Evolutionary conservation across 2,797 vertebrate species (phyloP).

Genomic region (Onychomys leucogaster): DNA sequence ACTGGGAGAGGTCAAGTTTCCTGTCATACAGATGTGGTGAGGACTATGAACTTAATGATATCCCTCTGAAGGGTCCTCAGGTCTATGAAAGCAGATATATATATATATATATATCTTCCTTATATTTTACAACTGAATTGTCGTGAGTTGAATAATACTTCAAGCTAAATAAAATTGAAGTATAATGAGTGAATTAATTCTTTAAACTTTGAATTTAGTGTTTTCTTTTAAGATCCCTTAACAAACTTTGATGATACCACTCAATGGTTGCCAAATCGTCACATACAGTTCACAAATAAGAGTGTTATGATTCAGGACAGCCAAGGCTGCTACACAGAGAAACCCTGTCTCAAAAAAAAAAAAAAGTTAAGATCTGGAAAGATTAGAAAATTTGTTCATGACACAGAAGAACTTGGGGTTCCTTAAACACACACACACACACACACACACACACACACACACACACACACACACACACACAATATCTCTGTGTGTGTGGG

Average conservation of each 20-base stretch:
- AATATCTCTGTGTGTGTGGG: not conserved
- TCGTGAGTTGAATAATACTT: constrained; percentile 46
- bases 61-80: constrained; percentile 57
- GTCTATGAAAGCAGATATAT: constrained; percentile 46
- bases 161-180: constrained; percentile 22
- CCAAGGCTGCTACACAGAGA: no score
- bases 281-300: not conserved
- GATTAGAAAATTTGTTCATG: not conserved
- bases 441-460: not conserved
- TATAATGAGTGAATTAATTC: constrained; percentile 55
- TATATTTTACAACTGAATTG: constrained; percentile 59
- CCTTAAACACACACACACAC: not conserved
- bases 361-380: not conserved
- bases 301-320: no score
- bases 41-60: constrained; percentile 70
- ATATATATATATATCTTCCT: not conserved
- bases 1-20: constrained; percentile 61
- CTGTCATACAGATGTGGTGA: constrained; percentile 71
- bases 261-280: not conserved
- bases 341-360: no score
- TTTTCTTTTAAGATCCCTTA: not conserved
- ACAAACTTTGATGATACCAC: not conserved
- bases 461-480: not conserved
- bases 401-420: not conserved
- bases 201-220: constrained; percentile 40